phyloP scores from a whole-genome alignment of 23 tunicate species.

The Ascidia mentula region DNA sequence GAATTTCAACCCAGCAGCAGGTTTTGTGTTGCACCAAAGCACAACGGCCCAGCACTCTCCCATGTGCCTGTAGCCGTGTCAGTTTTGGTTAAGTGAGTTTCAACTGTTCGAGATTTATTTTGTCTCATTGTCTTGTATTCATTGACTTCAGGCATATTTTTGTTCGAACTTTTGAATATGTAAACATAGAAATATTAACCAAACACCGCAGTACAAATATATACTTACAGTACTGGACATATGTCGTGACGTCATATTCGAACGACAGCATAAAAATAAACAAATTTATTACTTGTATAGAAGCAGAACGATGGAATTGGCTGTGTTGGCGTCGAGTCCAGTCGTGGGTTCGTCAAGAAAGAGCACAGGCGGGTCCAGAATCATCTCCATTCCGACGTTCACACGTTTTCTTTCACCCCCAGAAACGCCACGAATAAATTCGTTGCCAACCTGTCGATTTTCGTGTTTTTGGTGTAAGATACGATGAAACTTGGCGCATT shows the following conservation, averaged over 20 bases:
- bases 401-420: constrained; percentile 96
- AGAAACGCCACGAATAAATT: constrained; percentile 86
- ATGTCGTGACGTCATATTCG: background rate
- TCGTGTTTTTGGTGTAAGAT: no score
- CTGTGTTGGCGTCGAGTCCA: constrained; percentile 95
- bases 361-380: constrained; percentile 88
- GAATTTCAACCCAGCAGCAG: background rate
- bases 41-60: background rate
- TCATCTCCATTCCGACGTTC: constrained; percentile 97
- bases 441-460: constrained; percentile 73
- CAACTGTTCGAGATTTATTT: no score
- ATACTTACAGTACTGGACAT: no score
- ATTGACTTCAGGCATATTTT: no score
- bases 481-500: no score
- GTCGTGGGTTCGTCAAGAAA: constrained; percentile 97
- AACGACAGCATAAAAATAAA: background rate
- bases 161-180: no score
- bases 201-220: no score
- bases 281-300: constrained; percentile 54
- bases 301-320: constrained; percentile 83
- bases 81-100: background rate
- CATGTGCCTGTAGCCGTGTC: background rate
- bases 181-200: no score
- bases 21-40: background rate
- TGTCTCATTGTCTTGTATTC: no score